A percentile compares a stretch with the other conserved stretches of the same genome.
These are phyloP conservation scores for Pristis pectinata DNA, from an alignment of 2,797 vertebrate species.

Conservation along the genomic window DNA sequence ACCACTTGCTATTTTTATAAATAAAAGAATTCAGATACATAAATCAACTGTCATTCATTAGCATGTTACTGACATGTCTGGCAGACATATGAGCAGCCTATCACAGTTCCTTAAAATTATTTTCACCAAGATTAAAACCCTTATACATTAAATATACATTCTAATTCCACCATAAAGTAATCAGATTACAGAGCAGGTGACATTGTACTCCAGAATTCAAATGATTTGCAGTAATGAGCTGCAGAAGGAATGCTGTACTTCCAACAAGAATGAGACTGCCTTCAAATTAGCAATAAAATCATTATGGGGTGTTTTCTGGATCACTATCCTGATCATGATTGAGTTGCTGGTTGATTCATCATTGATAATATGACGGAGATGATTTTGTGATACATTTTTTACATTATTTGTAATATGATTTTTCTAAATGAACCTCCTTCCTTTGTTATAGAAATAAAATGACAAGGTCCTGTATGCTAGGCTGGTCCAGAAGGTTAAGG, in stretches of 20 bases:
- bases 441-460: not conserved
- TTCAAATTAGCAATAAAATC: conserved; percentile 37
- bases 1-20: conserved; percentile 99
- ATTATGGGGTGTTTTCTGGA: conserved; percentile 29
- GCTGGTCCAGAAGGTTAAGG: too few species aligned
- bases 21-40: conserved; percentile 99
- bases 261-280: conserved; percentile 26
- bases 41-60: conserved; percentile 99
- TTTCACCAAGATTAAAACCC: conserved; percentile 95
- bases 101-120: conserved; percentile 84
- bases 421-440: conserved; percentile 13
- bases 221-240: conserved; percentile 81
- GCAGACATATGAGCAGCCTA: conserved; percentile 86
- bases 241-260: conserved; percentile 58
- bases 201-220: conserved; percentile 75
- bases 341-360: conserved; percentile 27
- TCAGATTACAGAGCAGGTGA: conserved; percentile 98
- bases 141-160: conserved; percentile 99
- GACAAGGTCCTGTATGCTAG: not conserved
- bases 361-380: not conserved
- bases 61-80: conserved; percentile 93
- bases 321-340: conserved; percentile 22
- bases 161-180: conserved; percentile 95
- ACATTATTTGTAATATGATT: conserved; percentile 22
- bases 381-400: not conserved